Conservation (phyloP, 2,797 vertebrate species). For the Ctenopoma kingsleyae region DNA sequence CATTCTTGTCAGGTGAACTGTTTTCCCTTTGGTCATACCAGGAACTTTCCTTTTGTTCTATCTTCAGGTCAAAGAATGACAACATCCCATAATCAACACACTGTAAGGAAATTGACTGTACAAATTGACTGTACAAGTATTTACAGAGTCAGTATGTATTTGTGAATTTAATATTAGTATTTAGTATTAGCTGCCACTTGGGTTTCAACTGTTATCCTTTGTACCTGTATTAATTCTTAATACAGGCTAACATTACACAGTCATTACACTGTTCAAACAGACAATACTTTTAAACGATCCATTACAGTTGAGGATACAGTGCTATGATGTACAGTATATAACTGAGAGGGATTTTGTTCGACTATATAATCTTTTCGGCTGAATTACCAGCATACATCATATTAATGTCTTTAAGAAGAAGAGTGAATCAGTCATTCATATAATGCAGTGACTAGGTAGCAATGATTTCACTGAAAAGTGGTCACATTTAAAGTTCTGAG, state of each 20-base stretch:
- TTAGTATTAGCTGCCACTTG: too few species aligned
- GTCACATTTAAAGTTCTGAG: not conserved
- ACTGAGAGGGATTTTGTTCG: not conserved
- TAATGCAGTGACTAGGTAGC: not conserved
- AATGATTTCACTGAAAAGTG: not conserved
- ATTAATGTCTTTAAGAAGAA: not conserved
- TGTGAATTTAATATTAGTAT: too few species aligned
- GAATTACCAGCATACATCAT: not conserved
- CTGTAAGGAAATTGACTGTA: not conserved
- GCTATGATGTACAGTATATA: not conserved
- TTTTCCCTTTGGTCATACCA: not conserved
- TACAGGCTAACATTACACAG: too few species aligned
- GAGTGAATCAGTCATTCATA: not conserved
- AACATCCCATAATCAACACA: not conserved
- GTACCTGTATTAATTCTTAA: too few species aligned
- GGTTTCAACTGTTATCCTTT: too few species aligned
- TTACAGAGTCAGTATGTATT: not conserved
- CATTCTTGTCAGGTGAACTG: not conserved
- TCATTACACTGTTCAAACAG: too few species aligned
- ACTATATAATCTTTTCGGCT: not conserved
- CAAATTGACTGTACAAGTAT: not conserved
- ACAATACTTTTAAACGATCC: too few species aligned
- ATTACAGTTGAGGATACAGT: too few species aligned
- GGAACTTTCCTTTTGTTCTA: not conserved
- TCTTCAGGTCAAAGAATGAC: constrained; percentile 10